Conservation (phyloP, 2,888 invertebrate species). For the Drosophila antonietae region DNA sequence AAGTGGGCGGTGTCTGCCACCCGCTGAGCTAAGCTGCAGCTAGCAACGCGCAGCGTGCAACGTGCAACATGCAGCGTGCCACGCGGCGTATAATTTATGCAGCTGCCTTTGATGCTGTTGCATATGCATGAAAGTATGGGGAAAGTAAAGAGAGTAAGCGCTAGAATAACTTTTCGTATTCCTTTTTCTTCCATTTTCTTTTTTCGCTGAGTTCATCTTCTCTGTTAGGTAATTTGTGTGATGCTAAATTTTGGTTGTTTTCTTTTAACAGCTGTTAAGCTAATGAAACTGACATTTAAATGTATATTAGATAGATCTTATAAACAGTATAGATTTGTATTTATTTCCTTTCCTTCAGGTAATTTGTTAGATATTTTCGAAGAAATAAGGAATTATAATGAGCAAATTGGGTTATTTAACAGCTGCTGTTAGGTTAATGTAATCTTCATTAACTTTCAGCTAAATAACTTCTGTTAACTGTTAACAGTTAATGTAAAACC, state of each 20-base stretch:
- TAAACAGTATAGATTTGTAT: not conserved
- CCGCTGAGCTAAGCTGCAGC: constrained; percentile 20
- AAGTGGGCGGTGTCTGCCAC: constrained; percentile 25
- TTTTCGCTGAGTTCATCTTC: constrained; percentile 6
- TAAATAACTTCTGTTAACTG: not conserved
- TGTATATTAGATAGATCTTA: not conserved
- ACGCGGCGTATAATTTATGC: constrained; percentile 75
- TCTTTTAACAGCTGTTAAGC: not conserved
- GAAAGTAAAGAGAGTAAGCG: constrained; percentile 18
- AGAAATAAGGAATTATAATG: not conserved
- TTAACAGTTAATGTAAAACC: too few species aligned
- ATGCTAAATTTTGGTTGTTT: not conserved
- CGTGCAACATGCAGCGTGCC: constrained; percentile 40
- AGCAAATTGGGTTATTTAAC: too few species aligned
- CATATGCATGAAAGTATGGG: constrained; percentile 63
- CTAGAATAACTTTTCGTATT: not conserved
- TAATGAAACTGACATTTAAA: not conserved
- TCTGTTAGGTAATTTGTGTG: not conserved
- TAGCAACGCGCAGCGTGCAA: constrained; percentile 40
- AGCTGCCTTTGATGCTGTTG: constrained; percentile 66
- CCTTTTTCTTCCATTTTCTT: not conserved
- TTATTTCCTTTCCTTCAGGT: not conserved
- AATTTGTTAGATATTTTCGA: not conserved
- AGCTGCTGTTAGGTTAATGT: not conserved
- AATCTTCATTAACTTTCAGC: too few species aligned